Base-by-base conservation (phyloP, 2,797 vertebrate species). In the Parambassis ranga region DNA sequence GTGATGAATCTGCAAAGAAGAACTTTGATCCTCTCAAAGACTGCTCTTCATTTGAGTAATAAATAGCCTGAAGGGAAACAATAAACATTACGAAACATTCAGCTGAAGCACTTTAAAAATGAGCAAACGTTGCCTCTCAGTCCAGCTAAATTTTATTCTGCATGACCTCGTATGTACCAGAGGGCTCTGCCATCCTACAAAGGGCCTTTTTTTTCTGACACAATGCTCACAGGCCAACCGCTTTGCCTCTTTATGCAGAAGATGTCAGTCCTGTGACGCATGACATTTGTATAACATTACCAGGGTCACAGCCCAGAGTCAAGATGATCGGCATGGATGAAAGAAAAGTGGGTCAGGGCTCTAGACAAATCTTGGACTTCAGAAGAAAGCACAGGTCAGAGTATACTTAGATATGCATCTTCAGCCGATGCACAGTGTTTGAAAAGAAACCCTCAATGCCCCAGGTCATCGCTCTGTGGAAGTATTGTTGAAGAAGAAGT, bases 231-330 rank as follows among this genome's bases (percentile, higher is more conserved):
- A 66, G 64, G 61, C 53, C 65, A 60, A 79, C 49, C 35, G 60
- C 59, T 68, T n/a, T 14, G 42, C 37, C 39, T 58, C 64, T 75
- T n/a, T 49, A 60, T 63, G 50, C 24, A 4, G 49, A 53, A 74
- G 43, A 73, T 68, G 77, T 83, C 86, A 56, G 71, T 71, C 62
- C 64, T 37, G 42, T 83, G 85, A 86, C 31, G 65, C 79, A 75
- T 79, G 65, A 65, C 82, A 71, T 90, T 87, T 89, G 82, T 85
- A 84, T 83, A 87, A 87, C 81, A 83, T 81, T 88, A 88, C 64
- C 16, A 33, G 68, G 83, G 79, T 83, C 80, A 65, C 26, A 23
- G 62, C 78, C 69, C 65, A 51, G 55, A 51, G 85, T 79, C 86
- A 67, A 60, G 64, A 61, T 42, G 65, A 52, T 27, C 41, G 4